Base-by-base conservation (phyloP, 2,888 invertebrate genomes). In the Dynastes maya region DNA sequence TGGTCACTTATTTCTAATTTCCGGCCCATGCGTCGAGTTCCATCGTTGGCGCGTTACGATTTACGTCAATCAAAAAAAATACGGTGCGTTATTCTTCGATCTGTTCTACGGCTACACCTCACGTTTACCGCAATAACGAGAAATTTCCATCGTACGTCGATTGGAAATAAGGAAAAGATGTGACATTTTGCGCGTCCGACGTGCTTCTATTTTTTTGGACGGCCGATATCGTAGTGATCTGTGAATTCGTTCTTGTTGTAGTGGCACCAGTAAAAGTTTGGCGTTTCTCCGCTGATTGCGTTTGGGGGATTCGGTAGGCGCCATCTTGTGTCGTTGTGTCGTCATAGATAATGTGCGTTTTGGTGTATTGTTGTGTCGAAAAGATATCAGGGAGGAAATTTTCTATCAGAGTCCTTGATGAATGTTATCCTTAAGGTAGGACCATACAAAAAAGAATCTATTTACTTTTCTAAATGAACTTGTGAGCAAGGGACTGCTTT, bases 1-100 rank as follows among this genome's bases (percentile, higher is more conserved):
- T 82, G 80, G 80, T 79, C 80, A 79, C 81, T 78, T 79, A 80
- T 82, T 81, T 81, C 77, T 80, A 74, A 79, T 80, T 82, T 81
- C 80, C 79, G 72, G 72, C 61, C n/a, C 78, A 58, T 76, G 45
- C 53, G 53, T 58, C 8, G 49, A 76, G 68, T 58, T 71, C 63
- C 53, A 64, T 63, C 71, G 63, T 61, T 70, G 58, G 51, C 8
- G 32, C 64, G 29, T 63, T 77, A 37, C 58, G 37, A 51, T 74
- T 74, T 74, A 74, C 61, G 72, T 74, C 72, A 74, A 74, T 74
- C 72, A 63, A 45, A 13, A 61, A 61, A 74, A 61, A 45, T 61
- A 61, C 13, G 22, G 40, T 27, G 22, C 63, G 22, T 13, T 22
- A 37, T 61, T 40, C 72, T 49, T 45, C 29, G 51, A 27, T 51